Base-by-base conservation (phyloP, 2,797 vertebrate genomes). In the Dallia pectoralis region DNA sequence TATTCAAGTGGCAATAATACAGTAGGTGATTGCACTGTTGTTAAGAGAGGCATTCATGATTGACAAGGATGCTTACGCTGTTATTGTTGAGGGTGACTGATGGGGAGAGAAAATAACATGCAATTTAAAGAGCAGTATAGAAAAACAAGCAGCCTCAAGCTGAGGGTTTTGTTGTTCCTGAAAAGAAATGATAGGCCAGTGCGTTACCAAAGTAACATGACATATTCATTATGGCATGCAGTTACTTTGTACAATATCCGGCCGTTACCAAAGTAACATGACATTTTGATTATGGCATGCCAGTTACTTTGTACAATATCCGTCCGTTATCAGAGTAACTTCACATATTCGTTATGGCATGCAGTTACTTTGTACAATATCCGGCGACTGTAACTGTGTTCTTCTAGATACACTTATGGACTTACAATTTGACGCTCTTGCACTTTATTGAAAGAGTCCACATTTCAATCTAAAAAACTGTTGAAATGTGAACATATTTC, bases 11-110 rank as follows among this genome's bases (percentile, higher is more conserved):
- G 30, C 29, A 53, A 51, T 51, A 22, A 44, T 44, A 44, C 40
- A 44, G 9, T n/a, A 59, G 27, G 49, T 71, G 67, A 76, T 44
- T 40, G 53, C 14, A 44, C 70, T 51, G 25, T 32, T 44, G 27
- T 61, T 72, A 67, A 74, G 29, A 63, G 16, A n/a, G 27, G 18
- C 29, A 70, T 66, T 71, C 56, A 69, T 63, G 56, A 47, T 71
- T 59, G 36, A 73, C 61, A 32, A 72, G 63, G 64, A 73, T 59
- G 77, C 74, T 71, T 65, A 69, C 71, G 69, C 68, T 68, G n/a
- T 48, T 51, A 47, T 48, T 9, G 40, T 72, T 36, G 61, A 69
- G 73, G 61, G 68, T 61, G 62, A 70, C 48, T 62, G 36, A 29
- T 36, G 56, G 27, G 27, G 25, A 33, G 74, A 53, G 67, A 68